These are phyloP conservation scores for Sinocyclocheilus anophthalmus DNA, from an alignment of 2,113 vertebrate species.

Conservation along the genomic window DNA sequence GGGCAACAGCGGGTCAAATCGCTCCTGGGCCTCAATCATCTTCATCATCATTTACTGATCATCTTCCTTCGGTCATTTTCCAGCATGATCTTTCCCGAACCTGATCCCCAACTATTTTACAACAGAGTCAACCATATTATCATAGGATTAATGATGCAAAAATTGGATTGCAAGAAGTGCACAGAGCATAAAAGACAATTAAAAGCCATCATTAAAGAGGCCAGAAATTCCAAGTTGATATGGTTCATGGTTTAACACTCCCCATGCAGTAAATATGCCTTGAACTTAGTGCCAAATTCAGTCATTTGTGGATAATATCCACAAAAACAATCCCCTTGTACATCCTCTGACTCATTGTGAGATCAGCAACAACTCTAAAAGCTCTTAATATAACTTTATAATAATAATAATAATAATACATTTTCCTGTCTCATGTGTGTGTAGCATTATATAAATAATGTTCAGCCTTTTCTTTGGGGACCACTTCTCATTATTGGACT, in stretches of 20 bases:
- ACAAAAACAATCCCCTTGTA: background rate
- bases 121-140: background rate
- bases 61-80: slow-evolving; percentile 1
- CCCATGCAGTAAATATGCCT: slow-evolving; percentile 1
- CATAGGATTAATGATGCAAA: slow-evolving; percentile 3
- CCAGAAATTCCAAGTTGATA: background rate
- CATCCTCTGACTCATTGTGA: background rate
- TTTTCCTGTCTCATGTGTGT: background rate
- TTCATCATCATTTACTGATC: slow-evolving; percentile 19
- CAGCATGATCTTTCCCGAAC: background rate
- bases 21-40: background rate
- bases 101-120: background rate
- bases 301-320: background rate
- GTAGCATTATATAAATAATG: background rate
- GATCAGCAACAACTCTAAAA: background rate
- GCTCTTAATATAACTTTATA: background rate
- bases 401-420: background rate
- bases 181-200: background rate
- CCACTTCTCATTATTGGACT: no score
- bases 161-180: background rate
- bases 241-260: slow-evolving; percentile 4
- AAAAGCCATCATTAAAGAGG: background rate
- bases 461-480: no score
- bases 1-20: background rate
- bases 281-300: background rate